Evolutionary conservation across 2,113 vertebrate genomes (phyloP).

Genomic region (Piprites chloris): DNA sequence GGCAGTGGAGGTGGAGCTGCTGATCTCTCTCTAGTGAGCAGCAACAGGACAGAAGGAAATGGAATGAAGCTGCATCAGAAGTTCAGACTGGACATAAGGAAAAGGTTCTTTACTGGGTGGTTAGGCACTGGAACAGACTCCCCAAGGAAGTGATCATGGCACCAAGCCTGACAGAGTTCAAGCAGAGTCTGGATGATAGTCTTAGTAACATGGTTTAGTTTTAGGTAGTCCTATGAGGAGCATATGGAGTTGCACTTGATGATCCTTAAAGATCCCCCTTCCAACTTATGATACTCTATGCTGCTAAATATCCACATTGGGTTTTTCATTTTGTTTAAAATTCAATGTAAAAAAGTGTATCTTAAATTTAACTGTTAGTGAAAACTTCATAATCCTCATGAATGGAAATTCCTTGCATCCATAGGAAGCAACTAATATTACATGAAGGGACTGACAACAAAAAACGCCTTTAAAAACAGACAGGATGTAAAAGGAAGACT

Average conservation of each 20-base stretch:
- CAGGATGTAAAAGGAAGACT: background rate
- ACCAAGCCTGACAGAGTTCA: background rate
- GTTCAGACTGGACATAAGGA: background rate
- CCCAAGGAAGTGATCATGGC: background rate
- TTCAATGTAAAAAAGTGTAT: background rate
- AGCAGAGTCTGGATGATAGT: background rate
- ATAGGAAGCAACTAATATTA: background rate
- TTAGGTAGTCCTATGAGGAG: background rate
- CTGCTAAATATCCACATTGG: background rate
- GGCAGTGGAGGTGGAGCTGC: fast-evolving
- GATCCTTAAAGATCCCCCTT: background rate
- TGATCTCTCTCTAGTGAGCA: background rate
- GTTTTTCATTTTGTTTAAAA: background rate
- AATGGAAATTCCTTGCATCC: background rate
- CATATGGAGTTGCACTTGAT: background rate
- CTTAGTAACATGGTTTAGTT: background rate
- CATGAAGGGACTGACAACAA: background rate
- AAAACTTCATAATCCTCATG: background rate
- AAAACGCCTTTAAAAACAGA: background rate
- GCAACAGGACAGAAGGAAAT: fast-evolving
- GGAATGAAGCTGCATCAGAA: background rate
- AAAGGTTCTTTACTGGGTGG: background rate
- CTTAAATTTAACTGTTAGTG: background rate
- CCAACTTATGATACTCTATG: background rate
- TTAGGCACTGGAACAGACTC: background rate